Base-by-base conservation (phyloP, 2,888 invertebrate species). In the Drosophila mimica region DNA sequence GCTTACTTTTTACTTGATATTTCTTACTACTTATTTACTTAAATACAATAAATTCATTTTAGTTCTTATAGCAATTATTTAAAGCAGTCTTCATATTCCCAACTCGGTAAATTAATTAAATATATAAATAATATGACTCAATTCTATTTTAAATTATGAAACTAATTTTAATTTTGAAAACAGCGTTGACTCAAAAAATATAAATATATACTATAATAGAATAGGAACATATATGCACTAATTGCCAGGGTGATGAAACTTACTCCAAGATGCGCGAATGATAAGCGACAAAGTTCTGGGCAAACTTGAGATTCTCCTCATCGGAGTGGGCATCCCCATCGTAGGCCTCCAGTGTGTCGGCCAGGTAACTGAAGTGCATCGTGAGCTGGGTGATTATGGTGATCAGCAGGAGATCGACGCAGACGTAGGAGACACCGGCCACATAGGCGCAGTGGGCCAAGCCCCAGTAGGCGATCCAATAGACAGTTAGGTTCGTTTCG, bases 351-450 rank as follows among this genome's bases (percentile, higher is more conserved):
- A 92, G 59, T 0, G 69, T 70, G 5, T 82, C 70, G 20, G 92
- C 85, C 49, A 92, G 77, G n/a, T 83, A 86, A 62, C 81, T 89
- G n/a, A 89, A 87, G 48, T 90, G 89, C 80, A 90, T 88, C 0
- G 87, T 88, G 58, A 91, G 46, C 58, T 90, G 91, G 8, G 89
- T 89, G 15, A 91, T 80, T 7, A 86, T 84, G 0, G 90, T 82
- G 34, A 91, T 90, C 5, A 92, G 74, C 31, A 92, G 9, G 0
- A 92, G 76, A 73, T 92, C 92, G 13, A 91, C 92, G 3, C 88
- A 88, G 3, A 91, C 79, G 62, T 90, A 89, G 5, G 83, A 85
- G 0, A 92, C 84, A 2, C 90, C 91, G 4, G 92, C 87, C 5
- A 91, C 79, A 34, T 90, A 83, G 63, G 87, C 83, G 17, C 82